Base-by-base conservation (phyloP, 2,888 invertebrate genomes). In the Hoplodrina ambigua region DNA sequence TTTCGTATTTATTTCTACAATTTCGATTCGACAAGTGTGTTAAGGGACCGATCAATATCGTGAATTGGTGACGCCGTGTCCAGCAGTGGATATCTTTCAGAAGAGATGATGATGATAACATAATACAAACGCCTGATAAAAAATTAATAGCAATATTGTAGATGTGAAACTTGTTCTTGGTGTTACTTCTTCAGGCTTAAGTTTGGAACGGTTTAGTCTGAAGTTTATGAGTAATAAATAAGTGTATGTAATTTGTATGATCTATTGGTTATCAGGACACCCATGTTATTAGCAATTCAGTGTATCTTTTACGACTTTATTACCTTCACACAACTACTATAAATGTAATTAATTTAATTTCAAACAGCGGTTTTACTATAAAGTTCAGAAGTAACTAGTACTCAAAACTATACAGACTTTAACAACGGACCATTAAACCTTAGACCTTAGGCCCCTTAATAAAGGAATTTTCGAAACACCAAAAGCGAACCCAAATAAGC, bases 381-480 rank as follows among this genome's bases (percentile, higher is more conserved):
- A 44, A 77, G 77, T 72, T 69, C 54, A 37, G 58, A 57, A 41
- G 57, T n/a, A 37, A 17, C 37, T 57, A 76, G 77, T 76, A 70
- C 71, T 72, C 19, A 13, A 59, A 72, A 70, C 54, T 77, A 55
- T 55, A 50, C 6, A 72, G 54, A 70, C 54, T 58, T 44, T n/a
- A 76, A 54, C 37, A 72, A 70, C 17, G 15, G 19, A 1, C 50
- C 25, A 69, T 69, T 69, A 59, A 75, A 55, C 72, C 49, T 25
- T 19, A 50, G 17, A n/a, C 58, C 54, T 55, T 49, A 33, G 55
- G 76, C 50, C 49, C 76, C 69, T 76, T 49, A 33, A 37, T 77
- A 50, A 69, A 59, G 41, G 58, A 77, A 70, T 69, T 77, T 77
- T 55, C n/a, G 3, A 50, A 77, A 69, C 69, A 44, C 70, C 49